Evolutionary conservation across 2,888 invertebrate genomes (phyloP).

Genomic region (Orchesella flavescens): DNA sequence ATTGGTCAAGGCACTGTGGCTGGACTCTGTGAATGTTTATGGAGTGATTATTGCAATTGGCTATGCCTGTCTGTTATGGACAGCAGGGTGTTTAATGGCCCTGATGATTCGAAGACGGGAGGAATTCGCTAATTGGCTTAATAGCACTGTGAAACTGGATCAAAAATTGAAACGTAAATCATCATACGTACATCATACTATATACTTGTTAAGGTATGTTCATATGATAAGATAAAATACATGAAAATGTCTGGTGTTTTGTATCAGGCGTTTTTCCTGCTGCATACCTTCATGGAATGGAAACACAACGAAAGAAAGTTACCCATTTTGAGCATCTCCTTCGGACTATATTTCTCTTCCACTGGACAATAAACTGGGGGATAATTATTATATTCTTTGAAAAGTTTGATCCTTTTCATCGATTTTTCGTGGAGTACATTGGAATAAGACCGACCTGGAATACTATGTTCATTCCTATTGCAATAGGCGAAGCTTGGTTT

Average conservation of each 20-base stretch:
- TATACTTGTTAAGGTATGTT: too few relatives aligned
- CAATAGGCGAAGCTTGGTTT: conserved; percentile 5
- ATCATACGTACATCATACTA: background rate
- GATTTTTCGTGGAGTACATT: conserved; percentile 8
- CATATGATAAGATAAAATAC: background rate
- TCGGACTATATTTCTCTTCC: background rate
- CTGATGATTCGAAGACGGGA: background rate
- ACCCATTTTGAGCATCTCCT: background rate
- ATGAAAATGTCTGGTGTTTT: too few relatives aligned
- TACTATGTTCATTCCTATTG: conserved; percentile 8
- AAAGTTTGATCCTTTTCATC: conserved; percentile 22
- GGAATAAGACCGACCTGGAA: background rate
- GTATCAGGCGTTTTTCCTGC: conserved; percentile 26
- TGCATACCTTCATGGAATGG: background rate
- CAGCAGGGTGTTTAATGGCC: background rate
- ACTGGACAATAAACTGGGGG: conserved; percentile 25
- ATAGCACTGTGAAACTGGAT: conserved; percentile 8
- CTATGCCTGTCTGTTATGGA: background rate
- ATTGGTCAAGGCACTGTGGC: background rate
- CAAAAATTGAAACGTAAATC: conserved; percentile 7
- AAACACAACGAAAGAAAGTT: background rate
- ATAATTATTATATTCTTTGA: background rate
- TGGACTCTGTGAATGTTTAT: background rate
- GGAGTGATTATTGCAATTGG: background rate
- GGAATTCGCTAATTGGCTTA: background rate